phyloP scores from a whole-genome alignment of 2,797 vertebrate genomes.

The Hyperoplus immaculatus region DNA sequence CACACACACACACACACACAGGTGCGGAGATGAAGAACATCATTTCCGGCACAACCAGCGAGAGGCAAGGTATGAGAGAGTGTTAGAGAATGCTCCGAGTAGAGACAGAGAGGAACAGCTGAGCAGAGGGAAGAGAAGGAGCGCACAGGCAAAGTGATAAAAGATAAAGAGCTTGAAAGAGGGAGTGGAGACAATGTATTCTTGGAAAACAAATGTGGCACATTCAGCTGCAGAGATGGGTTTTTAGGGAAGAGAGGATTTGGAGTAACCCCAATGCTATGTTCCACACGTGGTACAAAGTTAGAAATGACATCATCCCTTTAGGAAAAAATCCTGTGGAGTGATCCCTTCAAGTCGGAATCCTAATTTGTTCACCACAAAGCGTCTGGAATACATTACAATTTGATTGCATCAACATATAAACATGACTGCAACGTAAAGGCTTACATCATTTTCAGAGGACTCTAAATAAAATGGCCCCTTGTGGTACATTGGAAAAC shows the following conservation, averaged over 20 bases:
- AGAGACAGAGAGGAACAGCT: conserved; percentile 38
- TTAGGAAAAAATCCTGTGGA: conserved; percentile 40
- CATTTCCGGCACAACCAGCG: conserved; percentile 57
- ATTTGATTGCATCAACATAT: conserved; percentile 39
- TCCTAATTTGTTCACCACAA: conserved; percentile 44
- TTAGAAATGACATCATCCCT: conserved; percentile 40
- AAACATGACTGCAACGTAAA: conserved; percentile 8
- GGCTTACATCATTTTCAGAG: conserved; percentile 7
- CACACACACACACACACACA: conserved; percentile 35
- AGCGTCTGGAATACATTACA: conserved; percentile 20
- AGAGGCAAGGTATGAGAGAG: conserved; percentile 49
- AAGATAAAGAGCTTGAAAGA: conserved; percentile 19
- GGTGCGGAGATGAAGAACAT: conserved; percentile 36
- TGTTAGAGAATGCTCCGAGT: conserved; percentile 54
- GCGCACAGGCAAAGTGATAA: conserved; percentile 29
- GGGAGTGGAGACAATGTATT: conserved; percentile 41
- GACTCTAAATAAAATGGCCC: conserved; percentile 11
- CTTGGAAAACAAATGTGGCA: conserved; percentile 43
- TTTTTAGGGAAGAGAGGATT: conserved; percentile 18
- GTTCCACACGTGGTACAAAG: conserved; percentile 18
- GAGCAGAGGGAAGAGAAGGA: conserved; percentile 36
- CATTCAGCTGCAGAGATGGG: neutral
- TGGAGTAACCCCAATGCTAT: conserved; percentile 21
- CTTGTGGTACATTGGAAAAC: conserved; percentile 13
- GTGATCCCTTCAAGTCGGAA: conserved; percentile 10